These are phyloP conservation scores for Phymatocera aterrima DNA, from an alignment of 2,888 invertebrate genomes.

Conservation along the genomic window DNA sequence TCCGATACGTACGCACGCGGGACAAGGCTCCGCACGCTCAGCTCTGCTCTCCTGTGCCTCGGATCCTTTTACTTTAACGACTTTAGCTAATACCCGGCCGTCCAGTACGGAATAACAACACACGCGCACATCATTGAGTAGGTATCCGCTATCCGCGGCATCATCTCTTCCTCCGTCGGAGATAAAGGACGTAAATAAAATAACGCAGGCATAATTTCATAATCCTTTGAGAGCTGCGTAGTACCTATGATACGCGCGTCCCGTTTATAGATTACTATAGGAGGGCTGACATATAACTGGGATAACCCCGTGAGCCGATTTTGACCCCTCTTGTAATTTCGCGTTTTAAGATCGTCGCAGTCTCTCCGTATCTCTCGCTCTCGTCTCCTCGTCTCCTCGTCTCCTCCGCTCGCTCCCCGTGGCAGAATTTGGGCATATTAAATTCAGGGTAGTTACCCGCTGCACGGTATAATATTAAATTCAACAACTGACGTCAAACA, in stretches of 20 bases:
- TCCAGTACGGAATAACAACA: neutral
- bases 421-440: neutral
- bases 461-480: constrained; percentile 22
- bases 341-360: neutral
- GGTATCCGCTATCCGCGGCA: neutral
- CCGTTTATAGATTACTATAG: no score
- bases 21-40: neutral
- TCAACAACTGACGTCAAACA: constrained; percentile 46
- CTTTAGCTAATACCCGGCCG: constrained; percentile 24
- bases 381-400: no score
- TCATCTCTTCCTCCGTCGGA: neutral
- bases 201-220: constrained; percentile 15
- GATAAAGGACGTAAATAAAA: neutral
- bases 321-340: neutral
- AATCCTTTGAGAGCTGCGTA: constrained; percentile 26
- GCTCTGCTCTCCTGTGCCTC: no score
- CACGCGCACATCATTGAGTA: no score
- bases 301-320: no score
- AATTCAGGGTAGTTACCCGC: neutral
- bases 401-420: no score
- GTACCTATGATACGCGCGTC: no score
- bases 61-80: constrained; percentile 37
- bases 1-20: neutral
- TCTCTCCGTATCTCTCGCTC: neutral
- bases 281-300: no score